Evolutionary conservation across 2,113 vertebrate species (phyloP), one percentile per base, ranked within the genome.

Genomic region (Lophura nycthemera): DNA sequence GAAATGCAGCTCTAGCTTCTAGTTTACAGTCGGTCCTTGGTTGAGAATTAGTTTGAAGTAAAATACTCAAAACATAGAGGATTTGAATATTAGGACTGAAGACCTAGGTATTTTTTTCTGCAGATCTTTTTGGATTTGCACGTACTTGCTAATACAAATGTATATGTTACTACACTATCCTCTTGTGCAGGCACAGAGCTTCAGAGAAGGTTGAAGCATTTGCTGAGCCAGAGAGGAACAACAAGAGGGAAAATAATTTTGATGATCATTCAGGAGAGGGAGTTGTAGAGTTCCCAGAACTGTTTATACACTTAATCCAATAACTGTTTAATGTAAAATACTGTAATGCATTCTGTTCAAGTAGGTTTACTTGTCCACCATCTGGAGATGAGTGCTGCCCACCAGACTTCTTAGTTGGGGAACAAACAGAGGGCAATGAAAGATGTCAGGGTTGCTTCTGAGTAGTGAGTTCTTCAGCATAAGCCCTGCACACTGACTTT

Each of bases 331-430:
- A 65, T 78, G 65, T 82, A 90, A 82, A 94, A 90, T 83, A 50
- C 45, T 70, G 82, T 75, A 86, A 77, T 92, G 47, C 75, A 93
- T 59, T 95, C 93, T 94, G 85, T 86, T 95, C 54, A 86, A 91
- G 72, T 71, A 90, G 88, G 54, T 77, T 96, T 88, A 63, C 92
- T 95, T 83, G 82, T 91, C 74, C 22, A 42, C 96, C 93, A 95
- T 94, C 92, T 96, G 95, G 90, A 90, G 16, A 1, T n/a, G 64
- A 77, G 7, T 50, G 24, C n/a, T 90, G 48, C 64, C 48, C 91
- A 93, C 92, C 93, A 94, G 76, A 70, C 67, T 7, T 82, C 16
- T 60, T 83, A 80, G 73, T 40, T 65, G 59, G 38, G 73, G 63
- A 83, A 12, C 24, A 40, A 52, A 66, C 1, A 3, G 90, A 92